phyloP scores from a whole-genome alignment of 2,797 vertebrate genomes.

The Salmo trutta region DNA sequence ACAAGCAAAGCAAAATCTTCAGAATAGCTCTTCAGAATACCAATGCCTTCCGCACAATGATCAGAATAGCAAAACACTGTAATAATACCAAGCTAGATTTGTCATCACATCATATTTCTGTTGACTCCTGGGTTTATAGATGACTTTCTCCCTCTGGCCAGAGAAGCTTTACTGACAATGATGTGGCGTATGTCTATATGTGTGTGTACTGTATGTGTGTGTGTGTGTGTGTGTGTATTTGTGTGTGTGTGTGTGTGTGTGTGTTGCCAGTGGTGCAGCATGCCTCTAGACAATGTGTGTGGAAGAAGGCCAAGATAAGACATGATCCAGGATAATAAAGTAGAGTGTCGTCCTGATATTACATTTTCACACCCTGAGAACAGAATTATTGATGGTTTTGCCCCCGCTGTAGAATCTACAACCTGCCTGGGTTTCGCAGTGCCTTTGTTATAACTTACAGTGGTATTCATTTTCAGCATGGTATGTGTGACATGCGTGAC shows the following conservation, averaged over 20 bases:
- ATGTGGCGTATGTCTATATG: too few species aligned
- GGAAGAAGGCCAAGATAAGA: conserved; percentile 49
- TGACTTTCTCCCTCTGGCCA: not conserved
- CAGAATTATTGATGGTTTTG: conserved; percentile 54
- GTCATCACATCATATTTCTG: not conserved
- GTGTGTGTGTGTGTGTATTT: conserved; percentile 10
- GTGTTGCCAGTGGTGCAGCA: conserved; percentile 4
- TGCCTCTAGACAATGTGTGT: conserved; percentile 13
- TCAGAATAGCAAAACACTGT: not conserved
- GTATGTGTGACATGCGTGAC: conserved; percentile 34
- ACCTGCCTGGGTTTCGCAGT: conserved; percentile 35
- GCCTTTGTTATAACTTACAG: conserved; percentile 40
- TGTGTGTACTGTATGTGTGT: not conserved
- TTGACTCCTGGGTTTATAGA: not conserved
- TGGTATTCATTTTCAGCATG: conserved; percentile 38
- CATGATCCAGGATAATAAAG: conserved; percentile 65
- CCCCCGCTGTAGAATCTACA: conserved; percentile 25
- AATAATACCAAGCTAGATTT: not conserved
- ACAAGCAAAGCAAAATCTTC: not conserved
- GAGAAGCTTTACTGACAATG: not conserved
- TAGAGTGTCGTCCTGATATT: conserved; percentile 58
- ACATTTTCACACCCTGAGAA: conserved; percentile 56
- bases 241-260: too few species aligned
- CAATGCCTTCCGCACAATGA: not conserved
- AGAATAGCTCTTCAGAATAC: not conserved